Percentiles rank a stretch among this genome's conserved stretches.
These are phyloP conservation scores for Gymnocypris eckloni DNA, from an alignment of 2,797 vertebrate genomes.

Conservation along the genomic window DNA sequence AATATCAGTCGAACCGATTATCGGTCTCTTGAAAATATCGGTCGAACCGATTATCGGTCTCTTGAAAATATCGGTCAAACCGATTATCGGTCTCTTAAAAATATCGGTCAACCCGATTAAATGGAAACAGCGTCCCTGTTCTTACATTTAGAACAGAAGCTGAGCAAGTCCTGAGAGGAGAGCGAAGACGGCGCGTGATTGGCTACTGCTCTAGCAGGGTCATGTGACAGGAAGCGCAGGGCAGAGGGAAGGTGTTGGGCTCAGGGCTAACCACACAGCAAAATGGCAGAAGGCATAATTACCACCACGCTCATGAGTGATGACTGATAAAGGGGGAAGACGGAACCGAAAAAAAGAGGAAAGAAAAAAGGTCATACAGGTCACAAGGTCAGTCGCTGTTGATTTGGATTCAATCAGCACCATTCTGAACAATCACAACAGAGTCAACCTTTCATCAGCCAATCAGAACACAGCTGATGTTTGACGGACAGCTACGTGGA, in stretches of 20 bases:
- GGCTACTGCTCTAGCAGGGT: slow-evolving; percentile 55
- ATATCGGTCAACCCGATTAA: background rate
- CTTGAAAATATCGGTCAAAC: no score
- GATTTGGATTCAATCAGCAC: slow-evolving; percentile 55
- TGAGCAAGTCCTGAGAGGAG: slow-evolving; percentile 82
- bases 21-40: no score
- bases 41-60: no score
- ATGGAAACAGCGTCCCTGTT: slow-evolving; percentile 75
- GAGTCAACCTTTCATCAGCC: background rate
- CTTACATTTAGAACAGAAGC: slow-evolving; percentile 80
- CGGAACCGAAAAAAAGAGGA: slow-evolving; percentile 81
- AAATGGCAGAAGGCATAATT: slow-evolving; percentile 91
- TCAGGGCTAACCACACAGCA: slow-evolving; percentile 84
- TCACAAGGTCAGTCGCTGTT: slow-evolving; percentile 70
- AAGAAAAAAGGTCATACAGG: slow-evolving; percentile 76
- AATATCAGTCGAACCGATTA: no score
- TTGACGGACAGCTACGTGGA: background rate
- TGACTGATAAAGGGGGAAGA: slow-evolving; percentile 90
- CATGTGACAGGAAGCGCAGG: slow-evolving; percentile 14
- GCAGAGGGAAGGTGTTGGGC: slow-evolving; percentile 60
- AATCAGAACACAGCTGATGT: background rate
- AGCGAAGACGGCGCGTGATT: slow-evolving; percentile 62
- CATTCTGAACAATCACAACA: slow-evolving; percentile 14
- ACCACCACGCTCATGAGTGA: slow-evolving; percentile 96
- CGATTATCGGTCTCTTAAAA: no score